Percentiles rank a stretch among this genome's conserved stretches.
Conservation (phyloP, 2,888 invertebrate genomes). For the Emmelina monodactyla region DNA sequence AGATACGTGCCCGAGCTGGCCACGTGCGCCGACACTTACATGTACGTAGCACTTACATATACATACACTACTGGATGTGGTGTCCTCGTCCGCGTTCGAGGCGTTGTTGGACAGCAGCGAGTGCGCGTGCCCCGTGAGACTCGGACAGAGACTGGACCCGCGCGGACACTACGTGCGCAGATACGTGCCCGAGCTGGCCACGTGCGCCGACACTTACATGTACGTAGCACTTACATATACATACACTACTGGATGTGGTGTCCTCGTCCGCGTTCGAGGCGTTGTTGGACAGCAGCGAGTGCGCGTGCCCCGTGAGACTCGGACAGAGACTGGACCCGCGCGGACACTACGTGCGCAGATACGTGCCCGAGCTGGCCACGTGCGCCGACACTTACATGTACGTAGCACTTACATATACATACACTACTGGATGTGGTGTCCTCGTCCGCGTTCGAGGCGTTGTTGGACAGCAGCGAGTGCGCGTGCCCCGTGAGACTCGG, state of each 20-base stretch:
- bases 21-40: conserved; percentile 66
- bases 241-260: too few species aligned
- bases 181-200: conserved; percentile 71
- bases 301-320: conserved; percentile 72
- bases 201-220: conserved; percentile 69
- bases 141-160: conserved; percentile 74
- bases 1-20: conserved; percentile 73
- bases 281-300: conserved; percentile 72
- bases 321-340: conserved; percentile 74
- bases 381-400: conserved; percentile 69
- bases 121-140: conserved; percentile 72
- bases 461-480: conserved; percentile 73
- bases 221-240: too few species aligned
- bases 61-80: too few species aligned
- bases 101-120: conserved; percentile 72
- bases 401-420: too few species aligned
- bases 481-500: conserved; percentile 75
- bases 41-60: too few species aligned
- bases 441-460: conserved; percentile 75
- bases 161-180: conserved; percentile 73
- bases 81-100: conserved; percentile 78
- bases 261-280: conserved; percentile 79
- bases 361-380: conserved; percentile 70
- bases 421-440: too few species aligned
- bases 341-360: conserved; percentile 74